phyloP scores from a whole-genome alignment of 1,140 invertebrate species.

The Monochamus saltuarius region DNA sequence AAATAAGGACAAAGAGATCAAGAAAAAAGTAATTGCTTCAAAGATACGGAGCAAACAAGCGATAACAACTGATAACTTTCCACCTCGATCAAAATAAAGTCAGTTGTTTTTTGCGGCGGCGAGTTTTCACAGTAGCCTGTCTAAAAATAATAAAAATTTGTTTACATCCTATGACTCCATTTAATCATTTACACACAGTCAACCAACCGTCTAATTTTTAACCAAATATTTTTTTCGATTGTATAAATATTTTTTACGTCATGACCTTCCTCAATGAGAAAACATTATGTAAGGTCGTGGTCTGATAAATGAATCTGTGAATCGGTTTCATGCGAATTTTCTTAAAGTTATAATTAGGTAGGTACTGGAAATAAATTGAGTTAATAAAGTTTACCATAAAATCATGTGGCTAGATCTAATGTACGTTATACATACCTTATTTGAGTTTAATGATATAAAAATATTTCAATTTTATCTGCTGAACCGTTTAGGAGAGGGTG shows the following conservation, averaged over 20 bases:
- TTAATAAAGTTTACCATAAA: too few species aligned
- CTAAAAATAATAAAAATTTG: constrained; percentile 3
- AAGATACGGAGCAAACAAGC: background rate
- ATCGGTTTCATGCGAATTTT: too few species aligned
- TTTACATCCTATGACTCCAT: background rate
- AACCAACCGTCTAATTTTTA: constrained; percentile 22
- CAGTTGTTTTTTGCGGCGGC: background rate
- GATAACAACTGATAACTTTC: background rate
- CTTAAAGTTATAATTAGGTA: too few species aligned
- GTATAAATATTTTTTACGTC: constrained; percentile 6
- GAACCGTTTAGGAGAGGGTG: too few species aligned
- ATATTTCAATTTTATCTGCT: too few species aligned
- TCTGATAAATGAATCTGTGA: constrained; percentile 19
- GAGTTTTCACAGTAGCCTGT: background rate
- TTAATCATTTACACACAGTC: background rate
- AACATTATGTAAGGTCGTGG: constrained; percentile 29
- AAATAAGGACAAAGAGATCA: too few species aligned
- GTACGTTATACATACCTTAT: too few species aligned
- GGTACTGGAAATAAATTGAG: too few species aligned
- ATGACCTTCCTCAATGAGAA: constrained; percentile 21
- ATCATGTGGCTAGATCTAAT: too few species aligned
- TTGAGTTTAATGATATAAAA: too few species aligned
- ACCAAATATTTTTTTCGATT: constrained; percentile 23
- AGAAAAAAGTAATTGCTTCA: background rate
- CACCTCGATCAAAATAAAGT: background rate